A percentile compares a stretch with the other conserved stretches of the same genome.
Conservation (phyloP, 2,113 vertebrate genomes). For the Guaruba guarouba region DNA sequence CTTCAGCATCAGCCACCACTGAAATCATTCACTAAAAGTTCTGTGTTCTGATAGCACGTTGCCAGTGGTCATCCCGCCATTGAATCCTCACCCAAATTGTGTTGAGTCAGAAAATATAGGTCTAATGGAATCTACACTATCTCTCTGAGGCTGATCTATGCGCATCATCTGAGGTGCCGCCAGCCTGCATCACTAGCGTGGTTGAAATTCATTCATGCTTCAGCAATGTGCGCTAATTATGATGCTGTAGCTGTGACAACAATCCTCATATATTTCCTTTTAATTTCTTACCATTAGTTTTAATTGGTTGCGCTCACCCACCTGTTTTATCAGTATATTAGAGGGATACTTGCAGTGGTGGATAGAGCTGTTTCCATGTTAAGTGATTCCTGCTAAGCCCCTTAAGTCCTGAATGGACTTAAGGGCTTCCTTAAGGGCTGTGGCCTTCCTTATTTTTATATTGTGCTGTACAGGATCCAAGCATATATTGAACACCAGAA, state of each 20-base stretch:
- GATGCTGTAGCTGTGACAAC: background rate
- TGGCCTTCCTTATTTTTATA: background rate
- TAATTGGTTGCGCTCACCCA: background rate
- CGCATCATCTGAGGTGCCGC: background rate
- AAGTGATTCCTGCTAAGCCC: background rate
- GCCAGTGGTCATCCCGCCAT: background rate
- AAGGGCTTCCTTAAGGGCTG: too few species aligned
- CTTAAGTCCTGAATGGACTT: background rate
- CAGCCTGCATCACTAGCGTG: background rate
- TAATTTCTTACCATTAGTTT: background rate
- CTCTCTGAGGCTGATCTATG: background rate
- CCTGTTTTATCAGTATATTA: background rate
- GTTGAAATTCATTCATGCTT: background rate
- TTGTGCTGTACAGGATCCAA: background rate
- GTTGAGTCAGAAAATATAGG: background rate
- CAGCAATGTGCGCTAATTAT: background rate
- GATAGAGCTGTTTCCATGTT: background rate
- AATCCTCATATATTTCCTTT: background rate
- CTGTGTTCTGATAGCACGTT: background rate
- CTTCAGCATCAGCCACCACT: background rate
- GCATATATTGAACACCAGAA: background rate
- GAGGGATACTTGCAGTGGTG: background rate
- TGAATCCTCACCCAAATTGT: background rate
- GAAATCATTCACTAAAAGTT: background rate
- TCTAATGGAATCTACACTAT: background rate